A percentile compares a stretch with the other conserved stretches of the same genome.
Conservation (phyloP, 1,140 invertebrate genomes). For the Drosophila seguyi region DNA sequence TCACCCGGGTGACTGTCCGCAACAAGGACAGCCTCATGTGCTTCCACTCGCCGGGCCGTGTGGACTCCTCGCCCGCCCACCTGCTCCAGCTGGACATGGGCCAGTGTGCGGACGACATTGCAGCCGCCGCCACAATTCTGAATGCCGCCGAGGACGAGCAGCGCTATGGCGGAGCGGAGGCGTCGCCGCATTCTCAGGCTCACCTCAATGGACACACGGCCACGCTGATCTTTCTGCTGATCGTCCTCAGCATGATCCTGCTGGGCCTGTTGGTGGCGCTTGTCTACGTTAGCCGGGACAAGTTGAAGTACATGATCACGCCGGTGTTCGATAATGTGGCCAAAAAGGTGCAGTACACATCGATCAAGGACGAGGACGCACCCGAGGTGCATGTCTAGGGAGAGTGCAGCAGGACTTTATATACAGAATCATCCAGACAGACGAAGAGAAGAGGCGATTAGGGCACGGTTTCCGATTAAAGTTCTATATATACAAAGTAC, state of each 20-base stretch:
- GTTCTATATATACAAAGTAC: slow-evolving; percentile 1
- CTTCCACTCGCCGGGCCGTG: slow-evolving; percentile 66
- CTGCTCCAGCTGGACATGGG: slow-evolving; percentile 83
- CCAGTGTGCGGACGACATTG: slow-evolving; percentile 78
- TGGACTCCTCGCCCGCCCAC: slow-evolving; percentile 70
- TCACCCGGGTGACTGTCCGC: slow-evolving; percentile 88
- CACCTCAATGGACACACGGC: slow-evolving; percentile 85
- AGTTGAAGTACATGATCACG: slow-evolving; percentile 87
- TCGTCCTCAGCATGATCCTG: slow-evolving; percentile 87
- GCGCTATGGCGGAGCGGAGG: slow-evolving; percentile 38
- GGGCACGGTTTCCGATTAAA: slow-evolving; percentile 22
- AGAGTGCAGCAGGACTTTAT: slow-evolving; percentile 2
- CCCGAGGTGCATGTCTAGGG: slow-evolving; percentile 84
- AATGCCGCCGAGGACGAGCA: slow-evolving; percentile 61
- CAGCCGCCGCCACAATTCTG: slow-evolving; percentile 74
- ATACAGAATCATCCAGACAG: slow-evolving; percentile 23
- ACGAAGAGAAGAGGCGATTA: slow-evolving; percentile 3
- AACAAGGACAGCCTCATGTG: slow-evolving; percentile 87
- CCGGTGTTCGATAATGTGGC: slow-evolving; percentile 89
- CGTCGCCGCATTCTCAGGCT: slow-evolving; percentile 39
- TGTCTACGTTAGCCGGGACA: slow-evolving; percentile 88
- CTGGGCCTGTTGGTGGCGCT: slow-evolving; percentile 86
- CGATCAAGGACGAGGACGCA: slow-evolving; percentile 87
- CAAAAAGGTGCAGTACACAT: slow-evolving; percentile 91
- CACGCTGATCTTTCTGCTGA: slow-evolving; percentile 87